Evolutionary conservation across 2,797 vertebrate genomes (phyloP).

Genomic region (Intellagama lesueurii): DNA sequence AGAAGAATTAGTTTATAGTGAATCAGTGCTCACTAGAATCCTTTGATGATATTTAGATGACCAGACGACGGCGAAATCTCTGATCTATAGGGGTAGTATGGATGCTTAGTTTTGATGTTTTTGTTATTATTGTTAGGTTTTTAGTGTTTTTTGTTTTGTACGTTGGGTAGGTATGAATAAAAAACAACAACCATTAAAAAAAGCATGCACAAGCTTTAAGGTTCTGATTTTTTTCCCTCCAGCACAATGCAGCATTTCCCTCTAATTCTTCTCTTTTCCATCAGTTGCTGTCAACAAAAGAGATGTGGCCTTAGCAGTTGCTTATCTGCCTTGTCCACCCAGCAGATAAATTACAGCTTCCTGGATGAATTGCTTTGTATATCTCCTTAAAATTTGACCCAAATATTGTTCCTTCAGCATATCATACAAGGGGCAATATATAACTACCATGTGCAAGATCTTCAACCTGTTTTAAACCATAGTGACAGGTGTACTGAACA

Average conservation of each 20-base stretch:
- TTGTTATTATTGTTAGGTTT: no score
- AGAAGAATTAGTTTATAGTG: no score
- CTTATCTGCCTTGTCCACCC: not conserved
- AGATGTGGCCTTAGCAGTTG: not conserved
- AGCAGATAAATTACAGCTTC: not conserved
- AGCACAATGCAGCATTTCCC: not conserved
- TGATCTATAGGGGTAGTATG: no score
- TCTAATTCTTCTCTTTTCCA: not conserved
- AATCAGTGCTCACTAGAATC: no score
- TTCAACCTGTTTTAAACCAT: not conserved
- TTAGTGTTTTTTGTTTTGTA: no score
- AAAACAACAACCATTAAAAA: not conserved
- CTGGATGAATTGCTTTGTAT: not conserved
- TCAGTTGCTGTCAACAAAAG: not conserved
- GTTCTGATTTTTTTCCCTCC: not conserved
- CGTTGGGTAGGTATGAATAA: no score
- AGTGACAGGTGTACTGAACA: not conserved
- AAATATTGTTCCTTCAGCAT: not conserved
- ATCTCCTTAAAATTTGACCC: not conserved
- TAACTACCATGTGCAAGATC: not conserved
- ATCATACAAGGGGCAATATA: not conserved
- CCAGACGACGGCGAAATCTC: no score
- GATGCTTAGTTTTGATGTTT: no score
- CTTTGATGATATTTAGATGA: no score
- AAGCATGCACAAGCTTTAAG: not conserved